phyloP scores from a whole-genome alignment of 2,113 vertebrate genomes.

The Theropithecus gelada region DNA sequence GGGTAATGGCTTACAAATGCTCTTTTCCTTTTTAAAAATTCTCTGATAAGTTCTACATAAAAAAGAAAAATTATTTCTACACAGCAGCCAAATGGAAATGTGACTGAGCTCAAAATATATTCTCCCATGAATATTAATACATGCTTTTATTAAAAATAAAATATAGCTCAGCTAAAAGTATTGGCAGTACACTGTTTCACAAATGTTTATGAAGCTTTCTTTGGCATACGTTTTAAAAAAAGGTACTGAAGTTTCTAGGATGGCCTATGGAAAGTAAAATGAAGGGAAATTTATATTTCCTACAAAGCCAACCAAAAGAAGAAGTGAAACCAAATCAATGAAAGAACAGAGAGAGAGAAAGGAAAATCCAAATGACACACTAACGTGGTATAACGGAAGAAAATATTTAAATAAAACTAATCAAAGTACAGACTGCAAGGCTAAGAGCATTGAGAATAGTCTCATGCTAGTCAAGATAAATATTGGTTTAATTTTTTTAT shows the following conservation, averaged over 20 bases:
- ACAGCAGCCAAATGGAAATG: conserved; percentile 60
- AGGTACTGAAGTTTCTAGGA: conserved; percentile 14
- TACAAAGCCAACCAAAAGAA: conserved; percentile 41
- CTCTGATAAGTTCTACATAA: conserved; percentile 30
- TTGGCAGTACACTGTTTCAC: conserved; percentile 26
- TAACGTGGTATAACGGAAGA: not conserved
- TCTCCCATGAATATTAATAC: conserved; percentile 57
- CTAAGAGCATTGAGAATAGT: conserved; percentile 1
- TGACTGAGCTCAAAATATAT: conserved; percentile 52
- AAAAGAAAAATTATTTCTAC: conserved; percentile 45
- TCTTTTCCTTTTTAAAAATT: conserved; percentile 1
- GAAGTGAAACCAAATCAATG: conserved; percentile 3
- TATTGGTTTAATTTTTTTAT: conserved; percentile 33
- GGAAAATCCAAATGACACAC: not conserved
- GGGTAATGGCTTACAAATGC: not conserved
- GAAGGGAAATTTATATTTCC: not conserved
- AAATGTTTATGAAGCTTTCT: conserved; percentile 31
- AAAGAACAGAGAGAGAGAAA: not conserved
- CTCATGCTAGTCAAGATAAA: conserved; percentile 5
- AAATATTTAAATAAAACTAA: conserved; percentile 56
- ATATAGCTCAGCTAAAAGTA: conserved; percentile 37
- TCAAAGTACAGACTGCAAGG: not conserved
- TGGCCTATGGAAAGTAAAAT: not conserved
- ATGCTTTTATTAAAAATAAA: conserved; percentile 70
- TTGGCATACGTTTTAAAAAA: not conserved